Conservation (phyloP, 1,140 invertebrate genomes). For the Euura saliciscinereae region DNA sequence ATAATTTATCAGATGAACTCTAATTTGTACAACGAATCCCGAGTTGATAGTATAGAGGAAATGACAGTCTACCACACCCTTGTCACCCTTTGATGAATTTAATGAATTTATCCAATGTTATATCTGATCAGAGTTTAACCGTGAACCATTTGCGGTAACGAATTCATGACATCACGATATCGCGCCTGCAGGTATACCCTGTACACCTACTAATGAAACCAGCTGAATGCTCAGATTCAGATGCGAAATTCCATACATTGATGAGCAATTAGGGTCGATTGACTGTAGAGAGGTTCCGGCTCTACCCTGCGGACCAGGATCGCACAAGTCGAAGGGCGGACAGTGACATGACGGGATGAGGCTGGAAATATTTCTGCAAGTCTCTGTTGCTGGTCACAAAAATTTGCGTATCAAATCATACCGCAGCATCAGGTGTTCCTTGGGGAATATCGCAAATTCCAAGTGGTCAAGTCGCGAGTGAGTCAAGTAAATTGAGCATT, state of each 20-base stretch:
- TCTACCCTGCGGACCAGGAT: neutral
- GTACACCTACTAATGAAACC: too few relatives aligned
- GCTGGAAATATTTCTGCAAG: too few relatives aligned
- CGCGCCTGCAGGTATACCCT: too few relatives aligned
- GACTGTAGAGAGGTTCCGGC: neutral
- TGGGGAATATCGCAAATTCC: neutral
- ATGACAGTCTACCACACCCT: neutral
- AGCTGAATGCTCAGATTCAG: too few relatives aligned
- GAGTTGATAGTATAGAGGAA: neutral
- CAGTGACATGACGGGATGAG: neutral
- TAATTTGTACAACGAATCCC: neutral
- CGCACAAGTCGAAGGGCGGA: neutral
- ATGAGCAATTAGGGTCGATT: neutral
- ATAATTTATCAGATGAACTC: conserved; percentile 5
- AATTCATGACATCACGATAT: too few relatives aligned
- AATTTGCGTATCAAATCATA: too few relatives aligned
- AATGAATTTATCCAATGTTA: too few relatives aligned
- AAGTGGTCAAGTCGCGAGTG: neutral
- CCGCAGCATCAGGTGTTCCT: neutral
- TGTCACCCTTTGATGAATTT: too few relatives aligned
- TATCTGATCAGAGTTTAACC: too few relatives aligned
- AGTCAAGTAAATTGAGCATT: neutral
- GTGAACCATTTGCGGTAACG: too few relatives aligned
- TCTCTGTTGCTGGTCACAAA: too few relatives aligned
- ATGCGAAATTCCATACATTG: neutral